Evolutionary conservation across 2,888 invertebrate genomes (phyloP), one percentile per base, ranked within the genome.

Genomic region (Sceliomorpha sp.): DNA sequence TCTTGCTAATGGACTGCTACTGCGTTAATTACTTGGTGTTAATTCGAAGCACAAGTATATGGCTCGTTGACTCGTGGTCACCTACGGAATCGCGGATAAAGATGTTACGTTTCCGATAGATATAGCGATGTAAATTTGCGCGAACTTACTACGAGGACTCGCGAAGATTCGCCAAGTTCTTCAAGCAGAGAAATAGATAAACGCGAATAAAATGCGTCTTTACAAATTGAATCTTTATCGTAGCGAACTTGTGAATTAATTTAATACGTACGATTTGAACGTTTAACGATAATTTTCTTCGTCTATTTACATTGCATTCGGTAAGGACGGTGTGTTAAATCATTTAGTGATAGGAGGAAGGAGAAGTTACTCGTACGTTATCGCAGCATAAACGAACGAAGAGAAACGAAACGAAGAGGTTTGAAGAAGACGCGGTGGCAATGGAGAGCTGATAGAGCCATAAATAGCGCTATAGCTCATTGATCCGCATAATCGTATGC

Each of bases 401-500:
- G 51, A 17, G 36, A 50, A 55, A 47, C 32, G 39, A 74, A 53
- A 64, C 37, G 8, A 39, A 32, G 45, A 47, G 10, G 26, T 48
- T 44, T 10, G 37, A 36, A 50, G 32, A 47, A 55, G 56, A 62
- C 56, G 73, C 56, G 66, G 72, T 72, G 77, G 78, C 77, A 77
- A 77, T 73, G 72, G 55, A 60, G 55, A 60, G 62, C 76, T 81
- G 83, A 85, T 86, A 85, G 81, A 85, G 85, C 77, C 85, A 83
- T 86, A 86, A 86, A 86, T 85, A 84, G 83, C 79, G 76, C 78
- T 80, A 80, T 82, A 84, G 82, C 84, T 82, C 83, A 86, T 85
- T 85, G 86, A 86, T 84, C 83, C 83, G 81, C 82, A 81, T 86
- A 85, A 86, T 86, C 84, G 84, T 82, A 84, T 84, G 84, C 81